These are phyloP conservation scores for Gibbula magus DNA, from an alignment of 2,888 invertebrate genomes.

Conservation along the genomic window DNA sequence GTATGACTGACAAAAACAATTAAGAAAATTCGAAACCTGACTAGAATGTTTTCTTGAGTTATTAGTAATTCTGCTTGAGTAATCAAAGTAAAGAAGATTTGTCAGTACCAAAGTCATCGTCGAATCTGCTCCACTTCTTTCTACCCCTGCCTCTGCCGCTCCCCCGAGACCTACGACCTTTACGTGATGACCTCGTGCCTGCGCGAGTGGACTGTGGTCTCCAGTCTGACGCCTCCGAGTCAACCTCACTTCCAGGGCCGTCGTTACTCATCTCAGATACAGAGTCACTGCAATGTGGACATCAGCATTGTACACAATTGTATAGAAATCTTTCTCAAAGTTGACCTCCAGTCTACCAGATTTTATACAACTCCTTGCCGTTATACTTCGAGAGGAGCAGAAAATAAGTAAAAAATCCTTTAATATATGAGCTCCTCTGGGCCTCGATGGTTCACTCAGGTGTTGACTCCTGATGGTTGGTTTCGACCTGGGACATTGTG, in stretches of 20 bases:
- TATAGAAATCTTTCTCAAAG: no score
- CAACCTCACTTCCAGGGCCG: conserved; percentile 41
- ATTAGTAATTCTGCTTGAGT: not conserved
- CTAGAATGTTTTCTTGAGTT: not conserved
- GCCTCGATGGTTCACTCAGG: no score
- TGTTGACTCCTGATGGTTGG: no score
- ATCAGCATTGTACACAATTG: no score
- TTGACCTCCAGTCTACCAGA: no score
- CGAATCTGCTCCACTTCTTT: conserved; percentile 36
- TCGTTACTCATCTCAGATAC: conserved; percentile 41
- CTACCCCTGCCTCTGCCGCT: conserved; percentile 21
- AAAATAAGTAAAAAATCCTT: no score
- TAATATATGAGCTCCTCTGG: no score
- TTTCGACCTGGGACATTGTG: no score
- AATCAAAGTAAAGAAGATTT: conserved; percentile 1
- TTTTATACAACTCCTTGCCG: no score
- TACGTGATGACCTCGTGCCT: conserved; percentile 20
- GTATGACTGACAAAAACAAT: no score
- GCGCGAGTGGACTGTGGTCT: conserved; percentile 33
- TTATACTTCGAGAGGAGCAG: no score
- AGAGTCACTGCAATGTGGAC: conserved; percentile 37
- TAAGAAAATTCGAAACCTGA: not conserved
- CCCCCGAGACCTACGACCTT: conserved; percentile 28
- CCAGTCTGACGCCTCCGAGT: conserved; percentile 41
- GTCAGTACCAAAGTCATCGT: conserved; percentile 56